A percentile compares a stretch with the other conserved stretches of the same genome.
These are phyloP conservation scores for Intellagama lesueurii DNA, from an alignment of 2,797 vertebrate genomes.

Conservation along the genomic window DNA sequence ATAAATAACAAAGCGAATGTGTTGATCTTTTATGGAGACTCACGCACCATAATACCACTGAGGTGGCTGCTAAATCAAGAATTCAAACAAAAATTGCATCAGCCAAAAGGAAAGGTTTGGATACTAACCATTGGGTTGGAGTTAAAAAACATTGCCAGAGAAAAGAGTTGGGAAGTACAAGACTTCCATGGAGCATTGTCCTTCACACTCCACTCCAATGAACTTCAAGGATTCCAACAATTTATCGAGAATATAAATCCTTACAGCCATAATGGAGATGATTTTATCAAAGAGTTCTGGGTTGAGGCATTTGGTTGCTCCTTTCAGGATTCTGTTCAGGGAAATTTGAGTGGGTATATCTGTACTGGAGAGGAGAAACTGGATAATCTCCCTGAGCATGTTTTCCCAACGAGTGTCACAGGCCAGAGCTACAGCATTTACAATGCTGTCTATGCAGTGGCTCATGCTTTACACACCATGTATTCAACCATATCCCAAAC, in stretches of 20 bases:
- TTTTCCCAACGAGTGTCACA: not conserved
- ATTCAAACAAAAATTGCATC: not conserved
- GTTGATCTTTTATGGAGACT: not conserved
- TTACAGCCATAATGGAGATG: not conserved
- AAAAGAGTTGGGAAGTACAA: not conserved
- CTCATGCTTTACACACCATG: not conserved
- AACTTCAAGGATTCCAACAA: slow-evolving; percentile 1
- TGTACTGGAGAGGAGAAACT: slow-evolving; percentile 17
- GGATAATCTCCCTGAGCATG: not conserved
- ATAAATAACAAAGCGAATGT: not conserved
- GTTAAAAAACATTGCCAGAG: not conserved
- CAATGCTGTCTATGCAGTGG: slow-evolving; percentile 4
- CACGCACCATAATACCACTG: too few relatives aligned
- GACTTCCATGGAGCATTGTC: not conserved
- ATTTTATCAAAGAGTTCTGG: slow-evolving; percentile 14
- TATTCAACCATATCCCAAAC: not conserved
- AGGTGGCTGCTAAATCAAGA: too few relatives aligned
- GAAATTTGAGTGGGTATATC: too few relatives aligned
- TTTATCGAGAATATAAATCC: not conserved
- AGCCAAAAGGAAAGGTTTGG: not conserved
- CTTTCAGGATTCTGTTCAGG: not conserved
- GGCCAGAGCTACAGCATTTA: slow-evolving; percentile 11
- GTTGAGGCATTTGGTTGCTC: not conserved
- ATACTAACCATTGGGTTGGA: not conserved
- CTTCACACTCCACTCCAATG: not conserved